phyloP scores from a whole-genome alignment of 2,797 vertebrate genomes.

The Smutsia temminckii region DNA sequence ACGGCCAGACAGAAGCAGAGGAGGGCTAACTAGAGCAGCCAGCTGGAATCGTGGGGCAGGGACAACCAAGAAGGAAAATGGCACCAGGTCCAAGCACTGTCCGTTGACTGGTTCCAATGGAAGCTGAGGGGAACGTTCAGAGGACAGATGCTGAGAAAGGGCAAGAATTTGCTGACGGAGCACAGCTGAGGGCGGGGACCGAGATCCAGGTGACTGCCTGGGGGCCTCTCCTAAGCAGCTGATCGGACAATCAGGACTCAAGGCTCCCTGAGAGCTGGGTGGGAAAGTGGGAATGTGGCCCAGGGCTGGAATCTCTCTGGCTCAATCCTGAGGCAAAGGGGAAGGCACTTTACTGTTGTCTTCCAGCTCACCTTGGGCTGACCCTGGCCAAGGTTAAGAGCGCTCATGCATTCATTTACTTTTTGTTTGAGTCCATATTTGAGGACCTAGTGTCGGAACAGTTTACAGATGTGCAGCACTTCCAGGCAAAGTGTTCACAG shows the following conservation, averaged over 20 bases:
- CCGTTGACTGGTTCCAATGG: not conserved
- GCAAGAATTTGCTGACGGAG: not conserved
- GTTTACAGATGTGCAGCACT: too few relatives aligned
- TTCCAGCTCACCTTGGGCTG: not conserved
- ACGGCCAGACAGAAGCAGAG: not conserved
- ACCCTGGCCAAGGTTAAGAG: not conserved
- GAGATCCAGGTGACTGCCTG: not conserved
- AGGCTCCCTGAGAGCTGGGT: not conserved
- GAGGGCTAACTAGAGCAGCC: slow-evolving; percentile 33
- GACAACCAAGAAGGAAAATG: not conserved
- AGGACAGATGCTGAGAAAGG: not conserved
- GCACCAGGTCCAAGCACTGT: not conserved
- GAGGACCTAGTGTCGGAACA: not conserved
- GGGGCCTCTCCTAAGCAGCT: not conserved
- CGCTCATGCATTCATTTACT: not conserved
- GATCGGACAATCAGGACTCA: not conserved
- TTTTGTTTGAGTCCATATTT: not conserved
- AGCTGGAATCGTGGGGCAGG: not conserved
- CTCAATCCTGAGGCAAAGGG: not conserved
- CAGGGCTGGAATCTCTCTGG: not conserved
- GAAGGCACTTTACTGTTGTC: not conserved
- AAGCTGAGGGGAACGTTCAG: not conserved
- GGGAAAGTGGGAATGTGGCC: not conserved
- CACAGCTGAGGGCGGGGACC: not conserved
- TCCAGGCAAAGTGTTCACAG: not conserved